Evolutionary conservation across 2,888 invertebrate genomes (phyloP).

Genomic region (Gisinianus flammeolus): DNA sequence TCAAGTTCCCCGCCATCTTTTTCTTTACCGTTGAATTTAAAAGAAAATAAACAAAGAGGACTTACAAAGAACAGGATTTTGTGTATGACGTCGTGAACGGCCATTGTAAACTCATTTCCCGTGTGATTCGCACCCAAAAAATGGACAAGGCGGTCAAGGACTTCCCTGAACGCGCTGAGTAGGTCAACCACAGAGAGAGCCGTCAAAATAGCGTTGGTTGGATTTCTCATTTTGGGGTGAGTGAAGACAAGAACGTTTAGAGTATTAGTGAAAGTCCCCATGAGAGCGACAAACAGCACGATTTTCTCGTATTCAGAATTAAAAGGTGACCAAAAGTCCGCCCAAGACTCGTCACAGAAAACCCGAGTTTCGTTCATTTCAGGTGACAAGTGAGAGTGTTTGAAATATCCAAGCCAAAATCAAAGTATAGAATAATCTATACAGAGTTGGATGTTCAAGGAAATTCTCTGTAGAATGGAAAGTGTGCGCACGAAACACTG

Average conservation of each 20-base stretch:
- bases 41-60: too few species aligned
- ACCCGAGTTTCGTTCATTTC: too few species aligned
- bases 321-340: not conserved
- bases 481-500: too few species aligned
- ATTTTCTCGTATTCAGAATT: not conserved
- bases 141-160: not conserved
- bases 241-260: not conserved
- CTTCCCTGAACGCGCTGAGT: not conserved
- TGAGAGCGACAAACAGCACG: not conserved
- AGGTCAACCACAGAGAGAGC: not conserved
- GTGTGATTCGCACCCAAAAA: not conserved
- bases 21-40: too few species aligned
- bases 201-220: not conserved
- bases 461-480: too few species aligned
- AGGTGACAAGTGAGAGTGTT: too few species aligned
- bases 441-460: too few species aligned
- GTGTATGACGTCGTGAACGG: too few species aligned
- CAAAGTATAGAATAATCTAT: too few species aligned
- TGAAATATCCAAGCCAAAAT: too few species aligned
- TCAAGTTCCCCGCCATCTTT: too few species aligned
- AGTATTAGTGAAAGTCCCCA: not conserved
- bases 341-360: not conserved
- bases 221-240: not conserved
- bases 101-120: not conserved
- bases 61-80: too few species aligned